These are phyloP conservation scores for Tuta absoluta DNA, from an alignment of 2,888 invertebrate species.

Conservation along the genomic window DNA sequence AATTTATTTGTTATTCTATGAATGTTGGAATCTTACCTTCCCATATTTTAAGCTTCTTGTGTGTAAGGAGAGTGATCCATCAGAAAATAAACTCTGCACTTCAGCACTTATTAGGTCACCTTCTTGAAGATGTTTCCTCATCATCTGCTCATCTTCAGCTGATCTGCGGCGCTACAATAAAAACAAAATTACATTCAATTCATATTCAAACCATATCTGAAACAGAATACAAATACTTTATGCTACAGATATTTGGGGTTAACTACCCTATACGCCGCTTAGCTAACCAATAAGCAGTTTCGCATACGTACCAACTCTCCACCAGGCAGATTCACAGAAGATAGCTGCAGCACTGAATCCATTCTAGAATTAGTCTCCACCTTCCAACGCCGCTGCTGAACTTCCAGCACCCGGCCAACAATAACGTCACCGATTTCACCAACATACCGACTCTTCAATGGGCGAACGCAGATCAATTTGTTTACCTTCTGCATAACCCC, in stretches of 20 bases:
- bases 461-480: slow-evolving; percentile 94
- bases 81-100: slow-evolving; percentile 95
- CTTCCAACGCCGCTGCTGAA: slow-evolving; percentile 97
- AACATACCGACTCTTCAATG: slow-evolving; percentile 94
- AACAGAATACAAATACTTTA: too few species aligned
- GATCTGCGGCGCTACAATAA: slow-evolving; percentile 88
- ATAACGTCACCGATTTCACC: slow-evolving; percentile 98
- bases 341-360: slow-evolving; percentile 92
- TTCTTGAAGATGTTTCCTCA: slow-evolving; percentile 96
- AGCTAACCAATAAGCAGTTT: too few species aligned
- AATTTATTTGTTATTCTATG: too few species aligned
- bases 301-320: slow-evolving; percentile 89
- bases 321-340: slow-evolving; percentile 98
- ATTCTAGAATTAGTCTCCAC: slow-evolving; percentile 95
- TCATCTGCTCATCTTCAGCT: slow-evolving; percentile 98
- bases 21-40: slow-evolving; percentile 88
- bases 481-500: slow-evolving; percentile 97
- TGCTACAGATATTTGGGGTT: too few species aligned
- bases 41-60: slow-evolving; percentile 98
- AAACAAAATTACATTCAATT: background rate
- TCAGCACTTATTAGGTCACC: slow-evolving; percentile 99
- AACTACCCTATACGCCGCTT: too few species aligned
- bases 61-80: slow-evolving; percentile 95
- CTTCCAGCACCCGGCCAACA: slow-evolving; percentile 95
- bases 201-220: slow-evolving; percentile 36